These are phyloP conservation scores for Oscheius sp. DNA, from an alignment of 2,888 invertebrate species.

Conservation along the genomic window DNA sequence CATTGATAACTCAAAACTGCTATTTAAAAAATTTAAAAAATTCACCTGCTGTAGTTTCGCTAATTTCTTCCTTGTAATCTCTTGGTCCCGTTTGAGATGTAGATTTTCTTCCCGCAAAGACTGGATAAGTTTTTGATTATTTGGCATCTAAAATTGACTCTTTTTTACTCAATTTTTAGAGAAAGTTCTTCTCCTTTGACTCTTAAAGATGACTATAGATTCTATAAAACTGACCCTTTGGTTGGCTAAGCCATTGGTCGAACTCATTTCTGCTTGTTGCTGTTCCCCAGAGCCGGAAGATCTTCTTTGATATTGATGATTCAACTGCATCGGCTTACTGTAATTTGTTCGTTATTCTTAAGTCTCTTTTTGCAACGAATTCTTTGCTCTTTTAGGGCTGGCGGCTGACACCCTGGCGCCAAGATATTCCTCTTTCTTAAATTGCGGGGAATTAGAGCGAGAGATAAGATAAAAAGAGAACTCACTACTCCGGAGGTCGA, in stretches of 20 bases:
- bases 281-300: conserved; percentile 51
- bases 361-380: not conserved
- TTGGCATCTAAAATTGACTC: conserved; percentile 33
- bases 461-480: not conserved
- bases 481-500: conserved; percentile 45
- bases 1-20: conserved; percentile 6
- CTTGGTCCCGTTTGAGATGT: conserved; percentile 55
- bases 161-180: not conserved
- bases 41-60: conserved; percentile 54
- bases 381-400: not conserved
- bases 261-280: conserved; percentile 28
- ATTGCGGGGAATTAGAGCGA: not conserved
- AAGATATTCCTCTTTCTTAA: not conserved
- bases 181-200: not conserved
- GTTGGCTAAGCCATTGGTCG: conserved; percentile 31
- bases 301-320: conserved; percentile 41
- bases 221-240: conserved; percentile 29
- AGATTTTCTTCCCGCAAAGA: conserved; percentile 59
- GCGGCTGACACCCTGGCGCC: not conserved
- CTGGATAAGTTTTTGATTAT: conserved; percentile 54
- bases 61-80: conserved; percentile 52
- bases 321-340: not conserved
- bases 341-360: conserved; percentile 8
- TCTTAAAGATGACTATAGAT: not conserved
- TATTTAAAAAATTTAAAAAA: conserved; percentile 1